Evolutionary conservation across 2,888 invertebrate genomes (phyloP).

Genomic region (Andrena camellia): DNA sequence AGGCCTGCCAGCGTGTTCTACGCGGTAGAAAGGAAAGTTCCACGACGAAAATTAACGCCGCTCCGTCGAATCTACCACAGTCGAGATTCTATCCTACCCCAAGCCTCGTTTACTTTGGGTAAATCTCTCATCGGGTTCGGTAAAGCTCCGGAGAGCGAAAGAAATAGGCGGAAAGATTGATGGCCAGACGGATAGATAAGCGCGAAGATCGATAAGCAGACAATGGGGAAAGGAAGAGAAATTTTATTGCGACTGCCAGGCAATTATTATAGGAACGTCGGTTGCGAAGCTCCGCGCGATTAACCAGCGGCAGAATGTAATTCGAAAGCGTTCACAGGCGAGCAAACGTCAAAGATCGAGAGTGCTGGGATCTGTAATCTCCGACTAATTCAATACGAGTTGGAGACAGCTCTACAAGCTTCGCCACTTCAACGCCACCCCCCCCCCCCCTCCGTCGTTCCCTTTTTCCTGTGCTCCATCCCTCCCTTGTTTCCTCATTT

Average conservation of each 20-base stretch:
- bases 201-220: slow-evolving; percentile 9
- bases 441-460: neutral
- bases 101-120: slow-evolving; percentile 36
- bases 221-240: neutral
- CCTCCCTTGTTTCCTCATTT: slow-evolving; percentile 42
- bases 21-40: neutral
- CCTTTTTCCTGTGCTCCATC: too few relatives aligned
- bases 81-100: slow-evolving; percentile 4
- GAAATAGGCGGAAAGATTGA: slow-evolving; percentile 25
- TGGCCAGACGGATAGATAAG: neutral
- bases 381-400: slow-evolving; percentile 79
- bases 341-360: slow-evolving; percentile 37
- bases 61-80: slow-evolving; percentile 8
- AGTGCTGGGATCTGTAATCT: slow-evolving; percentile 68
- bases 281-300: slow-evolving; percentile 16
- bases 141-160: slow-evolving; percentile 18
- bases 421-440: slow-evolving; percentile 42
- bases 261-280: neutral
- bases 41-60: slow-evolving; percentile 45
- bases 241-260: slow-evolving; percentile 5
- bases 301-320: slow-evolving; percentile 30
- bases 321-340: slow-evolving; percentile 29
- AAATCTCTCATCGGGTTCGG: slow-evolving; percentile 32
- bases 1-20: neutral
- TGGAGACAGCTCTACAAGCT: slow-evolving; percentile 62